Base-by-base conservation (phyloP, 2,888 invertebrate genomes). In the Agriotes lineatus region DNA sequence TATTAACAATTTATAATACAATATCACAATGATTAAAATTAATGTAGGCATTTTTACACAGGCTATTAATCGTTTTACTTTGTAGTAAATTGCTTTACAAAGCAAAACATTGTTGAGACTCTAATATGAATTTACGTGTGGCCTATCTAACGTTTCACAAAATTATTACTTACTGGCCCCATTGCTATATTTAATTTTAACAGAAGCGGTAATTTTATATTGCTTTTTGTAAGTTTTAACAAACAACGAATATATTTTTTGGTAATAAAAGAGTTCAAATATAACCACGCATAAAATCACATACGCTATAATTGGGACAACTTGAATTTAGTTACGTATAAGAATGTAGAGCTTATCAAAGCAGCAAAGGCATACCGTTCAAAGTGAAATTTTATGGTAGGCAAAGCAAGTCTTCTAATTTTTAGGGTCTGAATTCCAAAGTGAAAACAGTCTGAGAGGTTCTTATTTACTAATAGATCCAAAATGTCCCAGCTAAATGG, bases 1-100 rank as follows among this genome's bases (percentile, higher is more conserved):
- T 42, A 60, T 39, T 69, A 69, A 69, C 69, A 69, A 69, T 69
- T 69, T 69, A 69, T 64, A 59, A 69, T 69, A 69, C 69, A 69
- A 69, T 69, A 69, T 69, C 69, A 69, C 69, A 69, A 69, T 64
- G 52, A 69, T 69, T 68, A 60, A 69, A 69, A 69, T 59, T 44
- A 64, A 68, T 63, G 44, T 64, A 69, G 69, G 69, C 69, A 56
- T 59, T 64, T 69, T 42, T 65, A 65, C 37, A 69, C 63, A 69
- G 64, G 64, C 69, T 65, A 68, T 48, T 48, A 16, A 19, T 37
- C 30, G 58, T 57, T 57, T 57, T 57, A 57, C 58, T 58, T 50
- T 57, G 62, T 50, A 58, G 18, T 50, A 59, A 52, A 22, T 20
- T 61, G 48, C 22, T 57, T 44, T 42, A 25, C 57, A 50, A 68